Percentiles rank a stretch among this genome's conserved stretches.
phyloP scores from a whole-genome alignment of 2,113 vertebrate species.

The Acanthochromis polyacanthus region DNA sequence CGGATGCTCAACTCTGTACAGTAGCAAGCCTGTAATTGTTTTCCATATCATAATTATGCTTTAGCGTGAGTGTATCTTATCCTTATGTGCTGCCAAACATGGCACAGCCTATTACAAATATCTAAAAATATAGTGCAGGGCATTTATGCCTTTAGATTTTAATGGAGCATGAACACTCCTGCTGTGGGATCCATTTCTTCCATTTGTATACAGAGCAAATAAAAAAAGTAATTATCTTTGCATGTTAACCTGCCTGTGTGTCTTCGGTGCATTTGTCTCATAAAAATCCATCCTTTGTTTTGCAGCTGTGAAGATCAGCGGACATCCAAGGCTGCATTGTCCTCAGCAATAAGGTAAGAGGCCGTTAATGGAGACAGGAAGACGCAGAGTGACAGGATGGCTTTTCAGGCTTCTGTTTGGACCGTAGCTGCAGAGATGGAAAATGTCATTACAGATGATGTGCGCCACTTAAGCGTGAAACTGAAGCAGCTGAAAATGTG shows the following conservation, averaged over 20 bases:
- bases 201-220: background rate
- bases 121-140: conserved; percentile 17
- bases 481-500: conserved; percentile 4
- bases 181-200: background rate
- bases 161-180: background rate
- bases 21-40: conserved; percentile 16
- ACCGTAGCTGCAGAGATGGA: background rate
- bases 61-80: conserved; percentile 21
- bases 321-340: conserved; percentile 62
- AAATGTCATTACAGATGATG: conserved; percentile 22
- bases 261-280: conserved; percentile 18
- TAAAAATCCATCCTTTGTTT: conserved; percentile 44
- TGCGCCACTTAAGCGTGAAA: background rate
- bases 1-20: conserved; percentile 12
- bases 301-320: conserved; percentile 78
- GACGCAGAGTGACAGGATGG: background rate
- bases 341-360: conserved; percentile 74
- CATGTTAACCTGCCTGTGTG: background rate
- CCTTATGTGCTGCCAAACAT: conserved; percentile 21
- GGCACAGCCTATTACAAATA: conserved; percentile 18
- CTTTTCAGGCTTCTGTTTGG: background rate
- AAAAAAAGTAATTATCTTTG: background rate
- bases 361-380: background rate
- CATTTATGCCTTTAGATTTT: conserved; percentile 9
- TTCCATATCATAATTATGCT: conserved; percentile 21